Base-by-base conservation (phyloP, 2,888 invertebrate species). In the Cremastobaeus sp. region DNA sequence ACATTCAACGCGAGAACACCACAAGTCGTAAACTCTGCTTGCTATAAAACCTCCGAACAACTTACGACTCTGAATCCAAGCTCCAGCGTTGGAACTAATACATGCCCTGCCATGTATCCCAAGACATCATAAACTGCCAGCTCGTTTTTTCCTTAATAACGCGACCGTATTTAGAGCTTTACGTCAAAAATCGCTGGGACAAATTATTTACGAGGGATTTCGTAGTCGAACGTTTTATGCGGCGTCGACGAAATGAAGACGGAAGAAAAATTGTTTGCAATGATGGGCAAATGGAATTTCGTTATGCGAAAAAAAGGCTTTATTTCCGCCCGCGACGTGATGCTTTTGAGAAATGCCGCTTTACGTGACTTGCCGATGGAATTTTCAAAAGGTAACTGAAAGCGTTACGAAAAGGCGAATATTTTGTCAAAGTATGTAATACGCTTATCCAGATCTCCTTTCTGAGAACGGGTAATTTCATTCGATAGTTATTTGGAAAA, bases 1-100 rank as follows among this genome's bases (percentile, higher is more conserved):
- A 32, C 43, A 43, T 57, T 55, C 32, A 55, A 32, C 55, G 41
- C 41, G 14, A 39, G 18, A 54, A 35, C 50, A 21, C 50, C 50
- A 25, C 21, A 14, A 11, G 14, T 35, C 35, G 52, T 37, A 34
- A 34, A 20, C 20, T 28, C 21, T 18, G 12, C 30, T n/a, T 3
- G 21, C 32, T 5, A 48, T 48, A 48, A 48, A 48, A 32, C 48
- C 41, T 1, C 11, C 41, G 20, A 20, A 3, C 4, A 41, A 41
- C 20, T 41, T n/a, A 12, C 41, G 37, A 17, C 37, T 34, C n/a
- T 12, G 32, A 34, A 34, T 3, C 12, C 32, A 5, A n/a, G n/a
- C n/a, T n/a, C n/a, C n/a, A n/a, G n/a, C n/a, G n/a, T n/a, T 6
- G 35, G n/a, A 6, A 15, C 35, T 35, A 15, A 12, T 35, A 35